phyloP scores from a whole-genome alignment of 2,888 invertebrate genomes.

The Opisthograptis luteolata region DNA sequence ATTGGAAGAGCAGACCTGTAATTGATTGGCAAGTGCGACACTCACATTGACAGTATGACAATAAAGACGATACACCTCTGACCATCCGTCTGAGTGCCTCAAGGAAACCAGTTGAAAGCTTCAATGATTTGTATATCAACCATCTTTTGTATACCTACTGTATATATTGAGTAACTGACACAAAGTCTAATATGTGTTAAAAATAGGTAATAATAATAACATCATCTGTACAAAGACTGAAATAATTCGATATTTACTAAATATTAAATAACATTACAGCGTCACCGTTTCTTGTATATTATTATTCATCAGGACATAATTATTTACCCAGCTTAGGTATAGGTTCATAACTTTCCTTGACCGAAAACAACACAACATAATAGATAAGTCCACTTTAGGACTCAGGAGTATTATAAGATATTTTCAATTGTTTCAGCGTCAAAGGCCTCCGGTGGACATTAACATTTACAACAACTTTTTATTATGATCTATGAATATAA shows the following conservation, averaged over 20 bases:
- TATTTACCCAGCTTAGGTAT: too few relatives aligned
- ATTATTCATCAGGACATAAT: not conserved
- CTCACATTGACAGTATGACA: conserved; percentile 48
- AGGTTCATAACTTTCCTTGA: not conserved
- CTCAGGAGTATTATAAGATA: conserved; percentile 30
- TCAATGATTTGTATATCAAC: conserved; percentile 2
- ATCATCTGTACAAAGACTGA: conserved; percentile 29
- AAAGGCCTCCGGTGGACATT: conserved; percentile 63
- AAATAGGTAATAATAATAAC: conserved; percentile 16
- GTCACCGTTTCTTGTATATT: conserved; percentile 1
- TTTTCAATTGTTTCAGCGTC: conserved; percentile 79
- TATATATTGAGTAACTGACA: conserved; percentile 43
- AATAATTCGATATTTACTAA: conserved; percentile 29
- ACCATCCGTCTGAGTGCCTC: conserved; percentile 28
- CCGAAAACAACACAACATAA: not conserved
- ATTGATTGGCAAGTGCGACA: conserved; percentile 57
- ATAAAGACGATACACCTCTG: conserved; percentile 42
- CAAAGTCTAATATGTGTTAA: conserved; percentile 18
- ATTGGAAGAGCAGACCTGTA: conserved; percentile 43
- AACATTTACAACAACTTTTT: conserved; percentile 51
- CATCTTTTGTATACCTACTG: conserved; percentile 34
- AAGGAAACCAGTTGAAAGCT: conserved; percentile 14
- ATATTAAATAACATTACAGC: conserved; percentile 11
- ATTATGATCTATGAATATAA: conserved; percentile 34
- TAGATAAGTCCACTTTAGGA: conserved; percentile 12